phyloP scores from a whole-genome alignment of 2,888 invertebrate species.

The Sphinx pinastri region DNA sequence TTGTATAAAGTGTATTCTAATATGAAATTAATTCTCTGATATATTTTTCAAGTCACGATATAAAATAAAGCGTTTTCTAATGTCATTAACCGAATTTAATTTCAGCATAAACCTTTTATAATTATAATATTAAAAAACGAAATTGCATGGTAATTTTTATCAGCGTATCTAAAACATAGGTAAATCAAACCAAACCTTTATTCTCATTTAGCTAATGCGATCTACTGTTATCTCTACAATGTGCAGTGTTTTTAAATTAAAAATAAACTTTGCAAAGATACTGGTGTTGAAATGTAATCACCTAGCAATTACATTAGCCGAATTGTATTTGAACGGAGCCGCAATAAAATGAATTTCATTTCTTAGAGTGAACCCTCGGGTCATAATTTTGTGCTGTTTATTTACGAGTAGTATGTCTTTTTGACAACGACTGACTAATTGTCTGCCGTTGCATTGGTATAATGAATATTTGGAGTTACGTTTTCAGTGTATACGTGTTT shows the following conservation, averaged over 20 bases:
- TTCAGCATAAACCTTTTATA: too few relatives aligned
- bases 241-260: slow-evolving; percentile 12
- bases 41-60: too few relatives aligned
- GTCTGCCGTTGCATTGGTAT: neutral
- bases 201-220: slow-evolving; percentile 6
- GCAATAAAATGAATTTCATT: slow-evolving; percentile 73
- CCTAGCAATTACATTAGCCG: slow-evolving; percentile 70
- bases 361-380: slow-evolving; percentile 60
- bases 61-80: too few relatives aligned
- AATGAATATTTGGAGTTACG: too few relatives aligned
- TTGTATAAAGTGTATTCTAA: too few relatives aligned
- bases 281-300: slow-evolving; percentile 22
- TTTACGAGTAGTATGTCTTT: slow-evolving; percentile 39
- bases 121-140: neutral
- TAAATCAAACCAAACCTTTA: slow-evolving; percentile 2
- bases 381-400: slow-evolving; percentile 54
- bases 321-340: slow-evolving; percentile 72
- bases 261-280: slow-evolving; percentile 1
- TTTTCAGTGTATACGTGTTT: too few relatives aligned
- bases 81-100: too few relatives aligned
- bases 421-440: neutral
- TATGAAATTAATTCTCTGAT: too few relatives aligned
- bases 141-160: slow-evolving; percentile 5
- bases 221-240: neutral
- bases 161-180: neutral